A percentile compares a stretch with the other conserved stretches of the same genome.
These are phyloP conservation scores for Lochmaea capreae DNA, from an alignment of 2,888 invertebrate genomes.

Conservation along the genomic window DNA sequence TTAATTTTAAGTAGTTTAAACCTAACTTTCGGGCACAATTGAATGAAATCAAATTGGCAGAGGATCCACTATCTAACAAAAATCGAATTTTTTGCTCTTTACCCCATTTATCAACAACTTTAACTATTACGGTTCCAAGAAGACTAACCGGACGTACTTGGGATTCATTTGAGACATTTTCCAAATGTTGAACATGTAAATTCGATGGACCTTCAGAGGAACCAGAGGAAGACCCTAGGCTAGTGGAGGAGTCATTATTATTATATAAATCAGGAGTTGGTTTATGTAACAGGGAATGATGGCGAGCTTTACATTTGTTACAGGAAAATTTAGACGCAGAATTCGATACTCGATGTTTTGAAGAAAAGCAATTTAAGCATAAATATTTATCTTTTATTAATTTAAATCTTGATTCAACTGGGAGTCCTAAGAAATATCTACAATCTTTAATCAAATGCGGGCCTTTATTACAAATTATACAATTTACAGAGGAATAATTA, in stretches of 20 bases:
- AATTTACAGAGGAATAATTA: too few species aligned
- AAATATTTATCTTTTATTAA: too few species aligned
- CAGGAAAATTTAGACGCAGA: not conserved
- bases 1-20: slow-evolving; percentile 3
- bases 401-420: not conserved
- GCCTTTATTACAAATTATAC: not conserved
- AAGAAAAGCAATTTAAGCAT: not conserved
- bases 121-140: too few species aligned
- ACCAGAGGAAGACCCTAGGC: not conserved
- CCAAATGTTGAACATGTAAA: too few species aligned
- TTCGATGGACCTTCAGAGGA: too few species aligned
- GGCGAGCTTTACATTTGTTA: not conserved
- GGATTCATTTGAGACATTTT: too few species aligned
- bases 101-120: not conserved
- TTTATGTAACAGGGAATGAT: not conserved
- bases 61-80: slow-evolving; percentile 11
- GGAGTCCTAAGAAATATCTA: not conserved
- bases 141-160: too few species aligned
- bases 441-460: not conserved
- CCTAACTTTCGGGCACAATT: slow-evolving; percentile 2
- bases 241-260: not conserved
- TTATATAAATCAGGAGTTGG: not conserved
- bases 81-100: slow-evolving; percentile 3
- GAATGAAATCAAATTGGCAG: not conserved
- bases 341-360: not conserved